phyloP scores from a whole-genome alignment of 2,113 vertebrate species.

The Psittacara wagleri region DNA sequence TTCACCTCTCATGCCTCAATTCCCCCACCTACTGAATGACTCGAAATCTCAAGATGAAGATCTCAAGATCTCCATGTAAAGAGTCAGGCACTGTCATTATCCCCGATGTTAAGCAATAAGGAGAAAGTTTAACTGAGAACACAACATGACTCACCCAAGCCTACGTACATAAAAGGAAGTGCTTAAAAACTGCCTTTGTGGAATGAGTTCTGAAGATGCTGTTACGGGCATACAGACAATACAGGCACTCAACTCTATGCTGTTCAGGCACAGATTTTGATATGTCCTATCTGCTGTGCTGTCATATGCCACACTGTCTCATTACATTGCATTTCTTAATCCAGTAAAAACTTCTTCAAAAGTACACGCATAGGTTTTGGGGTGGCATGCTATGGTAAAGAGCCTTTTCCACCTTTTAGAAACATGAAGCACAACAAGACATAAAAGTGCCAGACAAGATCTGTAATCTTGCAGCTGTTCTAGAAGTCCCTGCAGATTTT shows the following conservation, averaged over 20 bases:
- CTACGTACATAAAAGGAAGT: slow-evolving; percentile 33
- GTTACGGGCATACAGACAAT: neutral
- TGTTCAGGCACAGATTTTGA: neutral
- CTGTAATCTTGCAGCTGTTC: neutral
- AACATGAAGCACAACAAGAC: neutral
- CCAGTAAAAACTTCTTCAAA: neutral
- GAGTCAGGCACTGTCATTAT: slow-evolving; percentile 5
- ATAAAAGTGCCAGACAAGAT: neutral
- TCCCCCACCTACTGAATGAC: neutral
- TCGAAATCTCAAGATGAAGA: neutral
- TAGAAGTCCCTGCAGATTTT: neutral
- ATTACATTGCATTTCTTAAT: neutral
- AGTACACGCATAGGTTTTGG: neutral
- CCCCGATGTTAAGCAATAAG: slow-evolving; percentile 2
- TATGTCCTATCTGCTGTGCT: neutral
- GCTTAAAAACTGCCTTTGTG: slow-evolving; percentile 11
- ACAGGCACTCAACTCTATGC: neutral
- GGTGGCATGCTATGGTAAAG: neutral
- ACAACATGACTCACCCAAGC: slow-evolving; percentile 21
- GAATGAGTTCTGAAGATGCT: slow-evolving; percentile 27
- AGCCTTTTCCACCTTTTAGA: neutral
- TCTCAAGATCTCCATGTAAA: neutral
- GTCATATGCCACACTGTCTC: neutral
- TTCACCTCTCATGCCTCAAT: neutral
- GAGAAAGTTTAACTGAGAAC: slow-evolving; percentile 49